A percentile compares a stretch with the other conserved stretches of the same genome.
Evolutionary conservation across 2,888 invertebrate species (phyloP).

Genomic region (Troglohyphantes excavatus): DNA sequence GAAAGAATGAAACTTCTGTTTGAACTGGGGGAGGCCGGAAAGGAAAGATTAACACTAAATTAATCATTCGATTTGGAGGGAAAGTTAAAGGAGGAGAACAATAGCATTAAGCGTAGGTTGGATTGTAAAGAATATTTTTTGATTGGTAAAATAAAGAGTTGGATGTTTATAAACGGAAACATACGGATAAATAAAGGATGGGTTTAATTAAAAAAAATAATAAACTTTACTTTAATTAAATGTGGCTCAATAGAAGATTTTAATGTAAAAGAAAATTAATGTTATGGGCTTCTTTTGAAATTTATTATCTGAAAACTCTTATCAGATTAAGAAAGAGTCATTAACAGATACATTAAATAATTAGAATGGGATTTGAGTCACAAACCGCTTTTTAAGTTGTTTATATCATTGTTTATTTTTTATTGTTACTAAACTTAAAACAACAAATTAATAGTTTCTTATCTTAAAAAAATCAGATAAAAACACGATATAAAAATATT

Average conservation of each 20-base stretch:
- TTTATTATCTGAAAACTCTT: constrained; percentile 8
- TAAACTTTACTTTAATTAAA: constrained; percentile 55
- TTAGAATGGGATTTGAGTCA: no score
- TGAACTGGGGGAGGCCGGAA: neutral
- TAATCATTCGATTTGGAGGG: constrained; percentile 58
- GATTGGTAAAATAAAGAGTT: constrained; percentile 25
- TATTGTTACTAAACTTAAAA: no score
- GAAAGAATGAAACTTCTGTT: constrained; percentile 19
- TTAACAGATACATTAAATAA: no score
- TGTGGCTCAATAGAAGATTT: neutral
- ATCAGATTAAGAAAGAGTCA: constrained; percentile 38
- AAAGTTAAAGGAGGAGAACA: neutral
- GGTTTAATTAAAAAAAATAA: constrained; percentile 46
- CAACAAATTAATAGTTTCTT: no score
- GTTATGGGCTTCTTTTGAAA: neutral
- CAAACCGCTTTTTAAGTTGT: no score
- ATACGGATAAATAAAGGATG: constrained; percentile 45
- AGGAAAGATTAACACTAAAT: constrained; percentile 69
- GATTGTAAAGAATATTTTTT: constrained; percentile 19
- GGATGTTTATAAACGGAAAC: neutral
- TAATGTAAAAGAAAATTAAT: neutral
- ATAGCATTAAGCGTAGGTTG: constrained; percentile 30
- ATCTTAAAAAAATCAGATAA: no score
- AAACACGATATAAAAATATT: no score
- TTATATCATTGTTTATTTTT: no score